Evolutionary conservation across 1,140 invertebrate genomes (phyloP), one percentile per base, ranked within the genome.

Genomic region (Aphidius gifuensis): DNA sequence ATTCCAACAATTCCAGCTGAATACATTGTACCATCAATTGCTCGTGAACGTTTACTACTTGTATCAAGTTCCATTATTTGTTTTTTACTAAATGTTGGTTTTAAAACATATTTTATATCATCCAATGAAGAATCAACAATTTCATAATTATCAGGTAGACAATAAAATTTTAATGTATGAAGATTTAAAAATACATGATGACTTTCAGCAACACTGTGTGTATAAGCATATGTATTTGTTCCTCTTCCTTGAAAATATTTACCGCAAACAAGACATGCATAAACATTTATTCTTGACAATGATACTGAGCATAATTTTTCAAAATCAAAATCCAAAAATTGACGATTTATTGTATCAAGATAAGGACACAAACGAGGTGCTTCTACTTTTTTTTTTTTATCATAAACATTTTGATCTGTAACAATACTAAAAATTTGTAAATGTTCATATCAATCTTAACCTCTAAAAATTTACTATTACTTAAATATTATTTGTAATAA

Each of bases 211-310:
- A 99, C 95, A 67, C 96, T 98, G 79, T 99, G 98, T 7, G 96
- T 98, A 74, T 99, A 99, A 9, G 98, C 98, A 84, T 99, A 95
- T 7, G 98, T 99, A 72, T 97, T 98, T 6, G 91, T 94, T 3
- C 98, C 98, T 78, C 98, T 85, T 1, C 97, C 96, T 91, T 90
- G 98, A 75, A 99, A 99, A 79, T 99, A 99, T 83, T 99, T 99
- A 23, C 98, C 98, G 82, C 98, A 99, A 3, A 99, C 96, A 43
- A 99, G 83, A 78, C 98, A 99, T n/a, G 97, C 97, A 81, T 99
- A 99, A 32, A 99, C 97, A 85, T 99, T 99, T 58, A 99, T 97
- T 74, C 98, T 90, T 1, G 96, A 98, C 48, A 99, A 79, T 4
- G 97, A 98, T 23, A 99, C 90, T 1, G 96, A 99, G 78, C 98